Evolutionary conservation across 2,888 invertebrate species (phyloP).

Genomic region (Omphaloscelis lunosa): DNA sequence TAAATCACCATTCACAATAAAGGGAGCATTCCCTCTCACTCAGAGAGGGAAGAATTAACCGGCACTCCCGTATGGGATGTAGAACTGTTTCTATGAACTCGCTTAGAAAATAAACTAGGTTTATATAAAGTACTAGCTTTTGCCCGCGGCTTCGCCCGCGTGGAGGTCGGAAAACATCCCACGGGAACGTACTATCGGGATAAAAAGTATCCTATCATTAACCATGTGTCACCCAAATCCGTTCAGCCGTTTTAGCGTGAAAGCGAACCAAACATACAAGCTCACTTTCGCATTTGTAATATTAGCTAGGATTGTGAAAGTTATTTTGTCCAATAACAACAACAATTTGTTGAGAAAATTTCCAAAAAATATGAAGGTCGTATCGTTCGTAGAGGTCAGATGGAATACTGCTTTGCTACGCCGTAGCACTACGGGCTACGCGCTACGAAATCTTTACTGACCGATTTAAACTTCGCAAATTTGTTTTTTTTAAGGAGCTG

Average conservation of each 20-base stretch:
- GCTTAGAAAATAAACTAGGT: not conserved
- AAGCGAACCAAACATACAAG: no score
- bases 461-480: not conserved
- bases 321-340: not conserved
- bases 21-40: slow-evolving; percentile 55
- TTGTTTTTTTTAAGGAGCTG: not conserved
- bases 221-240: no score
- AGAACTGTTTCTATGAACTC: slow-evolving; percentile 20
- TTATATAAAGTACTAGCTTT: no score
- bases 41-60: slow-evolving; percentile 37
- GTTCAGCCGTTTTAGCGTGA: no score
- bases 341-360: not conserved
- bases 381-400: not conserved
- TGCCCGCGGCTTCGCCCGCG: no score
- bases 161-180: no score
- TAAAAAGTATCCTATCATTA: no score
- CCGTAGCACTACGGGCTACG: slow-evolving; percentile 46
- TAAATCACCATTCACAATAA: slow-evolving; percentile 61
- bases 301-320: not conserved
- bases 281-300: no score
- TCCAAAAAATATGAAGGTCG: slow-evolving; percentile 10
- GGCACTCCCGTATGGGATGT: not conserved
- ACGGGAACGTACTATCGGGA: no score
- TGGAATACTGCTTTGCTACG: slow-evolving; percentile 13
- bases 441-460: slow-evolving; percentile 15